Base-by-base conservation (phyloP, 2,113 vertebrate species). In the Epinephelus lanceolatus region DNA sequence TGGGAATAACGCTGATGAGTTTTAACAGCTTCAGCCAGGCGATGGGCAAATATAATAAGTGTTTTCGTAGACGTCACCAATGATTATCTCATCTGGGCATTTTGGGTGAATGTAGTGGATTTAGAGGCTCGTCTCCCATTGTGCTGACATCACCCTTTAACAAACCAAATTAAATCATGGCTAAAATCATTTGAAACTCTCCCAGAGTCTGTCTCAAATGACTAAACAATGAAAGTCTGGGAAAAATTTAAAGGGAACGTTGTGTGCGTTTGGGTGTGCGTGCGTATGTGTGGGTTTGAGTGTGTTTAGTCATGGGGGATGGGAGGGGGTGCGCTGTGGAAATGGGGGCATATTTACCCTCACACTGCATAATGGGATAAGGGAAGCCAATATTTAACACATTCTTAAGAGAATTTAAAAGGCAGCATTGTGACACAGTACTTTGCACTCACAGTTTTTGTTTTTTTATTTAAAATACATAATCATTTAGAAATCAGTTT, bases 21-120 rank as follows among this genome's bases (percentile, higher is more conserved):
- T 96, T 96, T 95, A 97, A 95, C 97, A 97, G 97, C 96, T 97
- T 96, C 96, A 97, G 95, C 95, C 96, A 96, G 95, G 96, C 97
- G 95, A 96, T 94, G 95, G 96, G 94, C 95, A 96, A 96, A 96
- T 97, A 97, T 97, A 97, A 97, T 97, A 97, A 97, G 96, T 97
- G 96, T 96, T 97, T 97, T 95, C 91, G 94, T 93, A 96, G 94
- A 95, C 95, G 96, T 97, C 96, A 97, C 95, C 94, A 94, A 33
- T 94, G 96, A 97, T 97, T 96, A 97, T 95, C 95, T 96, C 95
- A 95, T 95, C 88, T 87, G 86, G 93, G 94, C 95, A 91, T 98
- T 97, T 97, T 96, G 97, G 96, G 96, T 96, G 96, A 97, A 96
- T 96, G 95, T 96, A 92, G 94, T 95, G 97, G 96, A 97, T 97